A percentile compares a stretch with the other conserved stretches of the same genome.
Evolutionary conservation across 2,113 vertebrate species (phyloP).

Genomic region (Octodon degus): DNA sequence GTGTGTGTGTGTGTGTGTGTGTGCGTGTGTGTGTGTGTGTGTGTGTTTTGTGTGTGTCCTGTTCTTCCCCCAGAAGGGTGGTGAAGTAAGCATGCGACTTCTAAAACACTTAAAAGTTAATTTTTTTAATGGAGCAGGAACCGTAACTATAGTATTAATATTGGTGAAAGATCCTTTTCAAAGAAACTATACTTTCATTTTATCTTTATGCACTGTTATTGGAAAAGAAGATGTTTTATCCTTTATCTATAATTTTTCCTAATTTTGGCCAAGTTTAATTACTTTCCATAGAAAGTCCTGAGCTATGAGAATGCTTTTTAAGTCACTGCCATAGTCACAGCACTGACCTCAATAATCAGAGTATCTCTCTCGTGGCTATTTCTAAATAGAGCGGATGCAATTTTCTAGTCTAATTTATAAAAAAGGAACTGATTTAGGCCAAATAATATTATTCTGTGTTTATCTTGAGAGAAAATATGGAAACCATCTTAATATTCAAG

Average conservation of each 20-base stretch:
- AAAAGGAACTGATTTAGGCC: conserved; percentile 78
- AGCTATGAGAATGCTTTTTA: conserved; percentile 65
- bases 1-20: not conserved
- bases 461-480: conserved; percentile 71
- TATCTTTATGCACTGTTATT: conserved; percentile 30
- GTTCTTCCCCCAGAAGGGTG: not conserved
- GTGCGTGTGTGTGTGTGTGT: not conserved
- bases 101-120: not conserved
- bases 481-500: conserved; percentile 79
- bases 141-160: not conserved
- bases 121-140: not conserved
- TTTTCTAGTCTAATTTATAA: conserved; percentile 78
- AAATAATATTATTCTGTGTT: conserved; percentile 77
- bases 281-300: conserved; percentile 69
- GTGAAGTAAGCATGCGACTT: not conserved
- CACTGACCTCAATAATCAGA: conserved; percentile 78
- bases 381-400: conserved; percentile 79
- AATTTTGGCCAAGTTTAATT: conserved; percentile 75
- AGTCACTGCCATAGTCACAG: conserved; percentile 68
- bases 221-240: not conserved
- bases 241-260: conserved; percentile 51
- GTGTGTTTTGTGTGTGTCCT: not conserved
- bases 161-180: not conserved
- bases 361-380: conserved; percentile 74
- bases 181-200: conserved; percentile 4